Evolutionary conservation across 35 echinoderm and acorn worm species (phyloP).

Genomic region (Heliocidaris erythrogramma): DNA sequence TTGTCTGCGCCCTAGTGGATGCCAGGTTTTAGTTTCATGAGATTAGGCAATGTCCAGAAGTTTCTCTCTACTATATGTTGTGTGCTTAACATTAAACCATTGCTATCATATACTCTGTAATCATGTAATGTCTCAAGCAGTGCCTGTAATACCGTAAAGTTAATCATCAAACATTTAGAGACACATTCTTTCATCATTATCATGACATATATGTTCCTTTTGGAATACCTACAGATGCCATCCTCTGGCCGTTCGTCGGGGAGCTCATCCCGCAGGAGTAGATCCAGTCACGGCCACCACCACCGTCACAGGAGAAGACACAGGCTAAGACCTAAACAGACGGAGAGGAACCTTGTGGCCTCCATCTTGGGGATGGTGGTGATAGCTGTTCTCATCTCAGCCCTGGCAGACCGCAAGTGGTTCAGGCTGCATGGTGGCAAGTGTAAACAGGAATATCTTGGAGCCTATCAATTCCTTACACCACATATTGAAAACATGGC

Average conservation of each 20-base stretch:
- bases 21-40: too few relatives aligned
- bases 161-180: not conserved
- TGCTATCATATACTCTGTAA: too few relatives aligned
- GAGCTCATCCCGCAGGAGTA: slow-evolving; percentile 49
- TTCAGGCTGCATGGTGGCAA: slow-evolving; percentile 84
- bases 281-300: slow-evolving; percentile 56
- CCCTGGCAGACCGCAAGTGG: slow-evolving; percentile 90
- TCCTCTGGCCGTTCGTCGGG: slow-evolving; percentile 21
- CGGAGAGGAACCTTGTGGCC: slow-evolving; percentile 85
- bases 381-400: slow-evolving; percentile 84
- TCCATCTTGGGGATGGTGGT: slow-evolving; percentile 93
- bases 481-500: slow-evolving; percentile 24
- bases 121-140: too few relatives aligned
- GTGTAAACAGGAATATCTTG: slow-evolving; percentile 72
- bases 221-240: slow-evolving; percentile 33
- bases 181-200: not conserved
- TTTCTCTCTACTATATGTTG: too few relatives aligned
- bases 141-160: not conserved
- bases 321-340: slow-evolving; percentile 71
- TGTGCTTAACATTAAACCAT: too few relatives aligned
- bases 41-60: too few relatives aligned
- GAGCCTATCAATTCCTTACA: slow-evolving; percentile 79
- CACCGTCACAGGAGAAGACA: slow-evolving; percentile 68
- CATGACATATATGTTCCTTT: not conserved
- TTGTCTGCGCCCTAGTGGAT: too few relatives aligned